Evolutionary conservation across 2,113 vertebrate species (phyloP).

Genomic region (Riparia riparia): DNA sequence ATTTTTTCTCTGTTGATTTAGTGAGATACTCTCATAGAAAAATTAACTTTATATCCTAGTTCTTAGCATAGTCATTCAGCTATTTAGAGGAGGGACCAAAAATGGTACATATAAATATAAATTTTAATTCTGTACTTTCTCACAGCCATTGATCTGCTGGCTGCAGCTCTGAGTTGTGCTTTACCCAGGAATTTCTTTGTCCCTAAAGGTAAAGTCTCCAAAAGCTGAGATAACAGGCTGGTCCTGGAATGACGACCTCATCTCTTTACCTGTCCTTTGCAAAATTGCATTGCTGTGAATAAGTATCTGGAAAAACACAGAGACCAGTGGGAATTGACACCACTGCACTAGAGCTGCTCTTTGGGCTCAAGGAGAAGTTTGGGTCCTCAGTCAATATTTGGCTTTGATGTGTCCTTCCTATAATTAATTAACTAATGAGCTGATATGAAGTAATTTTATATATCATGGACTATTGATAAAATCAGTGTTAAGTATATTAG

Average conservation of each 20-base stretch:
- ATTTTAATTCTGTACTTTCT: neutral
- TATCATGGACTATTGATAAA: constrained; percentile 54
- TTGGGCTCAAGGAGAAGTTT: neutral
- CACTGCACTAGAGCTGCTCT: neutral
- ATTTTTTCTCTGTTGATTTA: neutral
- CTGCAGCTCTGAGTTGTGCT: neutral
- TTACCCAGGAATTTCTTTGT: neutral
- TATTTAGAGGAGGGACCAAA: neutral
- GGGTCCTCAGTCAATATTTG: neutral
- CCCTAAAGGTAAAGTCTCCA: neutral
- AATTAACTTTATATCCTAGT: neutral
- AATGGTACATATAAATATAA: neutral
- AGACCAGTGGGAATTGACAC: neutral
- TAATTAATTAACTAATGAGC: constrained; percentile 57
- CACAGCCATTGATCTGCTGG: neutral
- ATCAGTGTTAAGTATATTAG: constrained; percentile 37
- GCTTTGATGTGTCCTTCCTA: neutral
- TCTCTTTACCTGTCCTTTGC: neutral
- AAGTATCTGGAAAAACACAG: neutral
- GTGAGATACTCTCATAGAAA: neutral
- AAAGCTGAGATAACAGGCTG: neutral
- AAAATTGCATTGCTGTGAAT: neutral
- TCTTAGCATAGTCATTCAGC: neutral
- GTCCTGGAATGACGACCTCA: fast-evolving
- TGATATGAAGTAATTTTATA: constrained; percentile 46